Base-by-base conservation (phyloP, 2,113 vertebrate species). In the Proterorhinus semilunaris region DNA sequence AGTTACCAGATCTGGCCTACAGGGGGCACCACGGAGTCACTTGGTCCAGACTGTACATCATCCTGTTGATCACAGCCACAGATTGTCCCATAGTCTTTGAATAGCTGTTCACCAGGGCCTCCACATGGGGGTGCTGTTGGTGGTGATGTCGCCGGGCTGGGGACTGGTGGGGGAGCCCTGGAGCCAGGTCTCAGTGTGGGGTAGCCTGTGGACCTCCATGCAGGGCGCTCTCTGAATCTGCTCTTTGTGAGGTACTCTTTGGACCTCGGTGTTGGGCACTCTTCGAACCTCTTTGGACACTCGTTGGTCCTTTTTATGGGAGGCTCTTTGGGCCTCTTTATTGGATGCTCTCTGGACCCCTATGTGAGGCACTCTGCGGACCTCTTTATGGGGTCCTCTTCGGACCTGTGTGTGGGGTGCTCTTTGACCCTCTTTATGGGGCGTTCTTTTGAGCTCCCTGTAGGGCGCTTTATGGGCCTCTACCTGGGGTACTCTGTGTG, bases 61-160 rank as follows among this genome's bases (percentile, higher is more conserved):
- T 58, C 27, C 3, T 36, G 3, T 5, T 36, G 27, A 36, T 36
- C 27, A 58, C 55, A 58, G 55, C 13, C 13, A 58, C 55, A 68
- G 74, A 36, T 36, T 36, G 27, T 81, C 51, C 85, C 65, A 49
- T 11, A 65, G 48, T 59, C 62, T 68, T 61, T 74, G 62, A 17
- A 15, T 17, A 76, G 63, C 67, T 75, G 67, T 90, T 89, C 94
- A 94, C 95, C 95, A 96, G 0, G 95, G 95, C 81, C 95, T 95
- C 95, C 95, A 96, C 72, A 96, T 80, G 0, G 91, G 48, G 5
- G 78, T 73, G 76, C 54, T 87, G 86, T 78, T 81, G 69, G 50
- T 63, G 65, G 10, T 16, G 57, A 65, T 61, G 10, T 88, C 91
- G 48, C 81, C 91, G 93, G 88, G 83, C 43, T 8, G 82, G 59